phyloP scores from a whole-genome alignment of 2,888 invertebrate genomes.

The Imbricaverruca yamaguchii region DNA sequence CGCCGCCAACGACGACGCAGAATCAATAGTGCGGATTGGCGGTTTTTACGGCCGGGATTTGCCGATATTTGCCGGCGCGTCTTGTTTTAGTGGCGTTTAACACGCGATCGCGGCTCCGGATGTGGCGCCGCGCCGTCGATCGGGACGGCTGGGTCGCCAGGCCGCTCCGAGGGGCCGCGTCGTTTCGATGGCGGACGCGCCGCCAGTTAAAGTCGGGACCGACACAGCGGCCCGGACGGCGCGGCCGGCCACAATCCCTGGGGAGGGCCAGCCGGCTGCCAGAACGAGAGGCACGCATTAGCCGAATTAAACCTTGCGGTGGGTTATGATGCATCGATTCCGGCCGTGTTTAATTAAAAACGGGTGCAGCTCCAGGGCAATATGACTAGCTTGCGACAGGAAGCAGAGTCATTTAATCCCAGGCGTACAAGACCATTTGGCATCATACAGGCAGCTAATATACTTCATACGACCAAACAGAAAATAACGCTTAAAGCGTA shows the following conservation, averaged over 20 bases:
- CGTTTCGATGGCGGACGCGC: no score
- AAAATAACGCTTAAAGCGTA: no score
- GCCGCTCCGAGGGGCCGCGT: neutral
- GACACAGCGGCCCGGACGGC: neutral
- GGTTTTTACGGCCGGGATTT: slow-evolving; percentile 18
- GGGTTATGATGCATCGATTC: no score
- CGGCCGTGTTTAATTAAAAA: no score
- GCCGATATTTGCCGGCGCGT: slow-evolving; percentile 15
- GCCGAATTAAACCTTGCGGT: neutral
- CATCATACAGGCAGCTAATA: no score
- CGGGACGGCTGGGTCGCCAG: neutral
- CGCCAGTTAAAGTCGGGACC: neutral
- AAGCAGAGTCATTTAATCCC: no score
- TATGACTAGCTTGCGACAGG: no score
- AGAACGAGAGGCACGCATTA: neutral
- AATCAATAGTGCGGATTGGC: slow-evolving; percentile 15
- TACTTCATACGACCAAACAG: no score
- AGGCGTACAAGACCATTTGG: no score
- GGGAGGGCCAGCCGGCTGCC: neutral
- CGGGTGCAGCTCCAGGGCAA: no score
- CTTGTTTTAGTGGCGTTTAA: slow-evolving; percentile 13
- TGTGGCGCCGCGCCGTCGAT: no score
- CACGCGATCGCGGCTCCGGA: slow-evolving; percentile 6
- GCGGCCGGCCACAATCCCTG: neutral
- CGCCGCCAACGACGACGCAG: neutral